These are phyloP conservation scores for Eulemur rufifrons DNA, from an alignment of 2,113 vertebrate species.

Conservation along the genomic window DNA sequence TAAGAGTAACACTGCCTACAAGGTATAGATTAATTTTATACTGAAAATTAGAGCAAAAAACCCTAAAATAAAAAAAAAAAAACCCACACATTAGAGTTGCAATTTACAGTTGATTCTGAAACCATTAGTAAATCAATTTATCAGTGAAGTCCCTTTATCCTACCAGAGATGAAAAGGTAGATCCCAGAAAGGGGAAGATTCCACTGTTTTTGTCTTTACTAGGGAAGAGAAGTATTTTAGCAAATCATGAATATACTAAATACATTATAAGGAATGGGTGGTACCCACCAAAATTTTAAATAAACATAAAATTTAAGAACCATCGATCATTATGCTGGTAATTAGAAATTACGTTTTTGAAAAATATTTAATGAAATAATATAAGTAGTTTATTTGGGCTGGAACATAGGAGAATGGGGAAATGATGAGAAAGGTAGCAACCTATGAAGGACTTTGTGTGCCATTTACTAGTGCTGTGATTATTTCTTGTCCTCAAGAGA, in stretches of 20 bases:
- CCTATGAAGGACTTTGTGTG: background rate
- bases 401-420: background rate
- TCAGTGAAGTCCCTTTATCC: background rate
- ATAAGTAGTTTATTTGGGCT: background rate
- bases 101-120: constrained; percentile 16
- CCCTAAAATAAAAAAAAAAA: no score
- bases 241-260: constrained; percentile 7
- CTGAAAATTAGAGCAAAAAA: constrained; percentile 8
- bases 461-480: background rate
- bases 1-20: constrained; percentile 8
- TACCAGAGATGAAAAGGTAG: background rate
- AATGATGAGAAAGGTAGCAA: background rate
- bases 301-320: background rate
- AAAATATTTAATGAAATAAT: constrained; percentile 36
- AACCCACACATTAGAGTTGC: background rate
- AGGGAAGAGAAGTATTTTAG: constrained; percentile 6
- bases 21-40: background rate
- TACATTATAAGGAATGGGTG: constrained; percentile 6
- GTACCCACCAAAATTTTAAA: background rate
- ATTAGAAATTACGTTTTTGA: constrained; percentile 29
- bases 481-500: background rate
- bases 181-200: background rate
- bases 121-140: background rate
- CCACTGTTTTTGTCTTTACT: background rate
- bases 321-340: background rate